A percentile compares a stretch with the other conserved stretches of the same genome.
Evolutionary conservation across 2,888 invertebrate genomes (phyloP).

Genomic region (Thymelicus lineola): DNA sequence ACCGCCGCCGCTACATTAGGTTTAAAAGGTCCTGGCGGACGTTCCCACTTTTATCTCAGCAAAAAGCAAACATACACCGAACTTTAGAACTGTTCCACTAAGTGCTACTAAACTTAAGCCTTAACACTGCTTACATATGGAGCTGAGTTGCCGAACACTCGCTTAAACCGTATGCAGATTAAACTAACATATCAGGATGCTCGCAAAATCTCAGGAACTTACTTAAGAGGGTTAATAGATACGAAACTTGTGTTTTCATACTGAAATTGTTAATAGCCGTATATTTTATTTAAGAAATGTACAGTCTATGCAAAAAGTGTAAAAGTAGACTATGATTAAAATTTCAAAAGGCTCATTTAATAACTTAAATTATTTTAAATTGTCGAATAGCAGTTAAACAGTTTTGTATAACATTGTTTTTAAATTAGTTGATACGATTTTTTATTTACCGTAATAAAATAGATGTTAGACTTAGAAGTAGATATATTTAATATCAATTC

Average conservation of each 20-base stretch:
- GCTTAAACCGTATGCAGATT: constrained; percentile 6
- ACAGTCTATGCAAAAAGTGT: too few relatives aligned
- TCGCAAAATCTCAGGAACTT: neutral
- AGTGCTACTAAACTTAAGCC: constrained; percentile 9
- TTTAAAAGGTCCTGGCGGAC: constrained; percentile 55
- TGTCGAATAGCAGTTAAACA: too few relatives aligned
- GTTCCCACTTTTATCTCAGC: constrained; percentile 55
- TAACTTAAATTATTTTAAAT: too few relatives aligned
- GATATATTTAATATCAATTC: constrained; percentile 25
- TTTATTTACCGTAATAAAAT: neutral
- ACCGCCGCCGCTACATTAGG: constrained; percentile 55
- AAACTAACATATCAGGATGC: constrained; percentile 5
- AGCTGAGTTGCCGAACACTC: neutral
- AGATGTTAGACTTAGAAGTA: neutral
- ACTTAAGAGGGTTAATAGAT: constrained; percentile 2
- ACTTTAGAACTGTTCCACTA: constrained; percentile 38
- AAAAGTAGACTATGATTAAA: too few relatives aligned
- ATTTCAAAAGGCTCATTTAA: too few relatives aligned
- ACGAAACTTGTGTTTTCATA: neutral
- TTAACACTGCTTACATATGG: constrained; percentile 1
- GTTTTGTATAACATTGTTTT: too few relatives aligned
- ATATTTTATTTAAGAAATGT: neutral
- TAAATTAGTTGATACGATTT: too few relatives aligned
- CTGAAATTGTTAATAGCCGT: neutral
- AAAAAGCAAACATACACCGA: constrained; percentile 40